These are phyloP conservation scores for Gallinago stenura DNA, from an alignment of 2,797 vertebrate species.

Conservation along the genomic window DNA sequence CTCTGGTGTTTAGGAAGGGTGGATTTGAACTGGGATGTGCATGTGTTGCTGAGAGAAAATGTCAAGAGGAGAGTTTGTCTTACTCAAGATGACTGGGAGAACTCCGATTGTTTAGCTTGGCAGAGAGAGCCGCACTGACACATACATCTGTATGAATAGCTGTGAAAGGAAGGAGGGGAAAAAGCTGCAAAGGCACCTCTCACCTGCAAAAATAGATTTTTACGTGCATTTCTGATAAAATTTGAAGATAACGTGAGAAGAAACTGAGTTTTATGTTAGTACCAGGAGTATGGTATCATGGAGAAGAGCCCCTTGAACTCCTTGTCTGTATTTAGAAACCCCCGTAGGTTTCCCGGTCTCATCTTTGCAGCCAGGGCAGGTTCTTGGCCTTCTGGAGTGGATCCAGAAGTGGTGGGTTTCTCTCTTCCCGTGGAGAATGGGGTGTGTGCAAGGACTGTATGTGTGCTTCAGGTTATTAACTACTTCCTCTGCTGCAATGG, in stretches of 20 bases:
- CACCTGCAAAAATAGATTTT: neutral
- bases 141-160: neutral
- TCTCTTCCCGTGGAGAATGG: neutral
- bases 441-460: neutral
- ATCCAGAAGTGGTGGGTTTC: rapidly evolving
- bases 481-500: rapidly evolving
- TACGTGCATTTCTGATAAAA: neutral
- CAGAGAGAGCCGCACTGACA: neutral
- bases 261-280: neutral
- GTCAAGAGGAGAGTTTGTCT: neutral
- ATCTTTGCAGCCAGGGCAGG: neutral
- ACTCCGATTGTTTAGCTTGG: neutral
- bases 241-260: neutral
- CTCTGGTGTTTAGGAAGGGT: neutral
- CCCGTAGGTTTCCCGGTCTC: rapidly evolving
- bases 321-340: neutral
- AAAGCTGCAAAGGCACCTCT: neutral
- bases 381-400: neutral
- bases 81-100: neutral
- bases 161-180: neutral
- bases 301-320: neutral
- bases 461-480: rapidly evolving
- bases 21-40: neutral
- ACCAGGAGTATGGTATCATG: rapidly evolving
- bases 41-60: neutral